Evolutionary conservation across 2,113 vertebrate species (phyloP), one percentile per base, ranked within the genome.

Genomic region (Malurus melanocephalus): DNA sequence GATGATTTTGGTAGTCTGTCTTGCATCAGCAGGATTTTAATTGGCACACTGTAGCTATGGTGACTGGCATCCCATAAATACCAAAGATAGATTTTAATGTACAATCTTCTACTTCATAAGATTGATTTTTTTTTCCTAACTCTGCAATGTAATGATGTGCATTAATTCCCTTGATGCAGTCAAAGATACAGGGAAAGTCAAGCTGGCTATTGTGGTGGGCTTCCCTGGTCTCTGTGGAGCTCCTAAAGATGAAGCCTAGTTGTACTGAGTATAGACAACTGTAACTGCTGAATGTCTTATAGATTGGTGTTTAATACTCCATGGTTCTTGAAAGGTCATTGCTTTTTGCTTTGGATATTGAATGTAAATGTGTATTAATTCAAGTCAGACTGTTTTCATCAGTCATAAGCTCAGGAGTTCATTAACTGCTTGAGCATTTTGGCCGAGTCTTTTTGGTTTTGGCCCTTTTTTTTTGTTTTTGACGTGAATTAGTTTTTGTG

Each of bases 1-100:
- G 83, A 61, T 91, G 83, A 94, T 96, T 93, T 90, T 75, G 83
- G 71, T 91, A 80, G 52, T 57, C 86, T 88, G 76, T 93, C 92
- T 91, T 94, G 89, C 90, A 94, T 95, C 95, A 96, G 95, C 85
- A 89, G 72, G 84, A 95, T 96, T 96, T 93, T 96, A 96, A 95
- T 89, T 95, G 94, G 92, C 92, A 94, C 83, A 30, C 84, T 68
- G 92, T 84, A 87, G 81, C 94, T 84, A 62, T 87, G 59, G 85
- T 88, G 94, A 96, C 88, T 95, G 93, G 89, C 94, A 90, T 91
- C 48, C 80, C 92, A 93, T 95, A 95, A 96, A 96, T 94, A 95
- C 89, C 93, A 77, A 88, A 94, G 92, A 94, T 72, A 93, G 80
- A 85, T 95, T 95, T 94, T 93, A 95, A 91, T 88, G 81, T 88